Evolutionary conservation across 2,888 invertebrate genomes (phyloP), one percentile per base, ranked within the genome.

Genomic region (Xanthorhoe spadicearia): DNA sequence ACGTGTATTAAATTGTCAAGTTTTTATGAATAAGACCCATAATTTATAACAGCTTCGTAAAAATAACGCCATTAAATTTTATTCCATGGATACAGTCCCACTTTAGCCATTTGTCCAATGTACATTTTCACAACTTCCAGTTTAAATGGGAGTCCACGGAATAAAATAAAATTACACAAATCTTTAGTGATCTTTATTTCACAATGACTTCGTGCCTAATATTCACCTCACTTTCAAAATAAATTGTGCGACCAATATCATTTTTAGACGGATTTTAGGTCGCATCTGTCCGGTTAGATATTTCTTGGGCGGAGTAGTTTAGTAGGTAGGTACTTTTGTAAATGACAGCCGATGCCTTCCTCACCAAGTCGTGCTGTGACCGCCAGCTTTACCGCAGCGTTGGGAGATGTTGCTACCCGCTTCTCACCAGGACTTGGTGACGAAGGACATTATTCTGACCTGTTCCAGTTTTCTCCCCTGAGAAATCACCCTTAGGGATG

Each of bases 211-310:
- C 50, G 49, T 58, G 58, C 18, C 32, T 49, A 32, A 32, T 49
- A 19, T 57, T 50, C 50, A 59, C 48, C 48, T 48, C 48, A 46
- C 17, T 17, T 48, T 48, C 17, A 17, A 8, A 15, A 32, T 49
- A 49, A 49, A 58, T 32, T 35, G 18, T 58, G 35, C 57, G 49
- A 58, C 32, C 57, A 58, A 58, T 35, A 53, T 35, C 17, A 53
- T 35, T 35, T 58, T 48, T 18, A 48, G 23, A 48, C 19, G 28
- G 48, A 23, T 48, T 46, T 46, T 55, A n/a, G 9, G 3, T 46
- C 46, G 15, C 46, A 15, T 15, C 46, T 38, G 38, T 43, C 38
- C 38, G 38, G 38, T 13, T 6, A 32, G 32, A 13, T 48, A 3
- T 48, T 48, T 48, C 48, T 43, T 13, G 38, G 15, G 15, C 8